Percentiles rank a stretch among this genome's conserved stretches.
Conservation (phyloP, 2,113 vertebrate genomes). For the Misgurnus mizolepis region DNA sequence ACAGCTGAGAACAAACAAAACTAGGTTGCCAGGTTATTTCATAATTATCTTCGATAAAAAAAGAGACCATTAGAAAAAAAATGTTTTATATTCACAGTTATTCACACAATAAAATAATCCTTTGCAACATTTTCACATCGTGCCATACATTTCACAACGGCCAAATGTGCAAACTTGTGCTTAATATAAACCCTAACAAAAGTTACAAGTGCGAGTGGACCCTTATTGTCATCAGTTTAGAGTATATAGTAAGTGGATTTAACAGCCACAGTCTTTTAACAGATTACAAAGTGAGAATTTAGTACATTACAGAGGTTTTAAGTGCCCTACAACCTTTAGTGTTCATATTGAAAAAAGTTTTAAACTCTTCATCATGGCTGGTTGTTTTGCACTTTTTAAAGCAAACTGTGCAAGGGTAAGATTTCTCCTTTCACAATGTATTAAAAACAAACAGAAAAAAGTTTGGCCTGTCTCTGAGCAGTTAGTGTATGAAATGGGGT, state of each 20-base stretch:
- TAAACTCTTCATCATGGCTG: not conserved
- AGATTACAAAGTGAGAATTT: not conserved
- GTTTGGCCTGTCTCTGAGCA: not conserved
- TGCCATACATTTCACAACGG: not conserved
- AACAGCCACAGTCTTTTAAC: not conserved
- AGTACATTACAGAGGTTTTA: not conserved
- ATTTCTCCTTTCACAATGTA: not conserved
- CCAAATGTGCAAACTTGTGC: constrained; percentile 39
- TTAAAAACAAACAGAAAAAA: not conserved
- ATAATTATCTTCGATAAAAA: not conserved
- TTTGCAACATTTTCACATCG: not conserved
- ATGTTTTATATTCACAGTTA: constrained; percentile 48
- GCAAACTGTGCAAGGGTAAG: not conserved
- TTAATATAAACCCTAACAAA: constrained; percentile 21
- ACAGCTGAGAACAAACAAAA: not conserved
- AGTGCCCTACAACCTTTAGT: not conserved
- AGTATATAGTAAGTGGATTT: not conserved
- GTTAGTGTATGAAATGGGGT: not conserved
- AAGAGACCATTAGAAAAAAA: constrained; percentile 38
- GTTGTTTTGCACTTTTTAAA: not conserved
- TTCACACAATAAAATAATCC: constrained; percentile 27
- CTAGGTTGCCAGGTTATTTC: not conserved
- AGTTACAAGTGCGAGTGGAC: constrained; percentile 6
- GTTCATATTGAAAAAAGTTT: not conserved
- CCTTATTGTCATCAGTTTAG: not conserved